These are phyloP conservation scores for Bubo bubo DNA, from an alignment of 2,113 vertebrate species.

Conservation along the genomic window DNA sequence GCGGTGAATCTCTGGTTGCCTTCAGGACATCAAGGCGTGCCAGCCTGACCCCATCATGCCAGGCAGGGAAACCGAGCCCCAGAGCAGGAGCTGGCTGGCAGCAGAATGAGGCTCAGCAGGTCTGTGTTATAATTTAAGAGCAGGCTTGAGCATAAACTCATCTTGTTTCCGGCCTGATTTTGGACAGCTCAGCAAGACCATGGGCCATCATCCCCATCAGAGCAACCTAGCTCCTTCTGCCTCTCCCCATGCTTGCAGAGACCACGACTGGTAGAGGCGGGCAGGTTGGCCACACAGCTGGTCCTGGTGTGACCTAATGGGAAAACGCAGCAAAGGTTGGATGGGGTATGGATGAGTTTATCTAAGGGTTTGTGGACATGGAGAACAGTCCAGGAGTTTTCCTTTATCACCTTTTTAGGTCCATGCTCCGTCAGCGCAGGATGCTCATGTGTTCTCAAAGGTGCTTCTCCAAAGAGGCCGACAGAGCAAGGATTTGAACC, in stretches of 20 bases:
- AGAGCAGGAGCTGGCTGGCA: neutral
- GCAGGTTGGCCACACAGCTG: neutral
- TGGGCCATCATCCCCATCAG: accelerated
- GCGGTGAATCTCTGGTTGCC: neutral
- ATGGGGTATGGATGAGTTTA: neutral
- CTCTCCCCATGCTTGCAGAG: neutral
- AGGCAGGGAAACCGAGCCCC: neutral
- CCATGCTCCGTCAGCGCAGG: neutral
- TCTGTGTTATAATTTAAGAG: neutral
- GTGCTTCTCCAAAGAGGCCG: neutral
- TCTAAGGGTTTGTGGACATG: accelerated
- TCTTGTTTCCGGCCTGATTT: neutral
- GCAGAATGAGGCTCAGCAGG: neutral
- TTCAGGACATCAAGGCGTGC: neutral
- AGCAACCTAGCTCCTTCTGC: neutral
- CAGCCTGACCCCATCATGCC: accelerated
- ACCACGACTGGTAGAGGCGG: neutral
- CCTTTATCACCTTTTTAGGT: too few species aligned
- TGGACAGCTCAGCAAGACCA: neutral
- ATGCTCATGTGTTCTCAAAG: neutral
- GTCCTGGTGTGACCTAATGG: neutral
- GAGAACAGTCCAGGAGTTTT: neutral
- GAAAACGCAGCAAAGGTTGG: neutral
- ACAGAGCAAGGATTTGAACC: neutral
- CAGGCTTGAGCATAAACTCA: neutral